These are phyloP conservation scores for Microctenopoma stevenorrisi DNA, from an alignment of 2,797 vertebrate genomes.

Conservation along the genomic window DNA sequence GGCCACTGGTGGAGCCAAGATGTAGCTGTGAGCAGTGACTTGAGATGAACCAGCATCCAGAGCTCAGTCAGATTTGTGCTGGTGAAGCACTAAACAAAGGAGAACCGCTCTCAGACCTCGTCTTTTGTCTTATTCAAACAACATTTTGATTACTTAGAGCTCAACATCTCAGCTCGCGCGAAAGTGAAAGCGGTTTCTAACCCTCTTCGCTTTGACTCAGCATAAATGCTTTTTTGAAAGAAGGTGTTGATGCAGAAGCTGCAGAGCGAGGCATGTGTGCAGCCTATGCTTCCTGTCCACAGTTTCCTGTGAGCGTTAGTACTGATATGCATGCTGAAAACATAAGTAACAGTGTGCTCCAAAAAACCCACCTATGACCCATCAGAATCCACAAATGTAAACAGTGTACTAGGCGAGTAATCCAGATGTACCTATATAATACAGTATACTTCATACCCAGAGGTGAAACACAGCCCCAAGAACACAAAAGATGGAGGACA, in stretches of 20 bases:
- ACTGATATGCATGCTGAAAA: constrained; percentile 6
- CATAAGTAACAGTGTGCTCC: constrained; percentile 7
- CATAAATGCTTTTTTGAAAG: neutral
- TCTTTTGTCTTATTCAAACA: constrained; percentile 26
- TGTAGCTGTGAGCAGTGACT: neutral
- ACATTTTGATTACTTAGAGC: neutral
- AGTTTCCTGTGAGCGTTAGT: neutral
- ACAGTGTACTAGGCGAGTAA: neutral
- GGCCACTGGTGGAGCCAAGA: neutral
- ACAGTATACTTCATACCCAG: too few relatives aligned
- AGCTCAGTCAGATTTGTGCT: constrained; percentile 8
- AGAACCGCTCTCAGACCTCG: constrained; percentile 31
- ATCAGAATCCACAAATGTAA: constrained; percentile 5
- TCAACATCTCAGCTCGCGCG: neutral
- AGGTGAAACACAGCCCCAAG: neutral
- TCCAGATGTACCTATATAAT: too few relatives aligned
- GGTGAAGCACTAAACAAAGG: constrained; percentile 62
- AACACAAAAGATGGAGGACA: neutral
- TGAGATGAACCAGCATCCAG: constrained; percentile 1
- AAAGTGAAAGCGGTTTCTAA: constrained; percentile 23
- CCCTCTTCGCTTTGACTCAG: constrained; percentile 18
- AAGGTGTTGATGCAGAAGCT: neutral
- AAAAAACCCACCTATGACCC: constrained; percentile 1
- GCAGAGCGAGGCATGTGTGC: neutral
- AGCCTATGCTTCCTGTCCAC: neutral